Conservation (phyloP, 1,140 invertebrate species). For the Drosophila ohnishii region DNA sequence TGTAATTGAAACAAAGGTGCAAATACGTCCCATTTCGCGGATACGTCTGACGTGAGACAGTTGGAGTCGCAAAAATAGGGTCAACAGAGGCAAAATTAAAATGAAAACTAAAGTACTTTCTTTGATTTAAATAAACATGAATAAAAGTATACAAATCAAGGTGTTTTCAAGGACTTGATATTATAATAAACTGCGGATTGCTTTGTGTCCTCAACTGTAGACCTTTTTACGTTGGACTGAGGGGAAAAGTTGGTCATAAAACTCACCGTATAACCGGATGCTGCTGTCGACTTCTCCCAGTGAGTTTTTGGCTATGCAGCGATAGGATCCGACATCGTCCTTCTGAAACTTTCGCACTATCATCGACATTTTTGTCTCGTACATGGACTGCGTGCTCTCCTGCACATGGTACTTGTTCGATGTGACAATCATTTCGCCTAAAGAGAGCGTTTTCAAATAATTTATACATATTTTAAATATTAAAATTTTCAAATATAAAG, state of each 20-base stretch:
- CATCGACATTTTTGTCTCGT: slow-evolving; percentile 93
- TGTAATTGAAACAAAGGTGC: slow-evolving; percentile 76
- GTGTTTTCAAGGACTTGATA: background rate
- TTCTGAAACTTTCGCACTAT: slow-evolving; percentile 90
- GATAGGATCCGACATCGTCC: slow-evolving; percentile 92
- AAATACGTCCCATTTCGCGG: slow-evolving; percentile 47
- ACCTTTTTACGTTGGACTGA: background rate
- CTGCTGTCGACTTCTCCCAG: slow-evolving; percentile 94
- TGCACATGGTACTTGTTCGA: slow-evolving; percentile 92
- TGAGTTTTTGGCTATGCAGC: slow-evolving; percentile 95
- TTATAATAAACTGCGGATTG: background rate
- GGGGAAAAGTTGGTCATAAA: background rate
- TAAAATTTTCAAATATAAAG: background rate
- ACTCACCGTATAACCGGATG: slow-evolving; percentile 94
- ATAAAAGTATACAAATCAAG: background rate
- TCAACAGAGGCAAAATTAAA: background rate
- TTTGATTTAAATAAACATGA: background rate
- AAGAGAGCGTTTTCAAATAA: too few species aligned
- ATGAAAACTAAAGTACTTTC: background rate
- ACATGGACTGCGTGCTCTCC: slow-evolving; percentile 87
- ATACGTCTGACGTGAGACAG: slow-evolving; percentile 5
- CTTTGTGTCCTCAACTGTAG: background rate
- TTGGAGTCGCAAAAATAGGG: background rate
- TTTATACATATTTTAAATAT: background rate
- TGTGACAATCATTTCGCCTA: slow-evolving; percentile 92